Evolutionary conservation across 2,113 vertebrate species (phyloP), one percentile per base, ranked within the genome.

Genomic region (Rallus limicola): DNA sequence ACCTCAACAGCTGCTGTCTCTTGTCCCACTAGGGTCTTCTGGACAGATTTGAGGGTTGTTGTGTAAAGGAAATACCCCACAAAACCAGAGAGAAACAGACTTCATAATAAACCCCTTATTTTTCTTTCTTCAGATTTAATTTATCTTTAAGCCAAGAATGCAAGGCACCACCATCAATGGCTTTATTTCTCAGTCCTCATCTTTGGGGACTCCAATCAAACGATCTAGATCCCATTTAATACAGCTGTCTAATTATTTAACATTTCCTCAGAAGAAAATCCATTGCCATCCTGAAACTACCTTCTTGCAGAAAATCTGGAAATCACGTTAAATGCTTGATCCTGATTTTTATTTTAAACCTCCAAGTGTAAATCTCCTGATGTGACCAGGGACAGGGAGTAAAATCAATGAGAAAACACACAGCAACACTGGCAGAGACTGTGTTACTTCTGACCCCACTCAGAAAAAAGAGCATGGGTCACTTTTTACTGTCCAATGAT

Each of bases 261-360:
- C 25, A 2, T 50, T 64, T 83, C 68, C 52, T 64, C 38, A 69
- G 36, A 7, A 86, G 26, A 82, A 93, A 55, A 71, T 8, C 33
- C 68, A 71, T 1, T 82, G 33, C 50, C 46, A 68, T 48, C 18
- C 36, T 38, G 58, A 79, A 93, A 10, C 33, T 58, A 48, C 20
- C 65, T 75, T 34, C 25, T 81, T 76, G 36, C n/a, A 67, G 52
- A 88, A 38, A 62, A 77, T 38, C 36, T 63, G 50, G 28, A 88
- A 94, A 68, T 40, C 4, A 40, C 76, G 6, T 70, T 80, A 88
- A 82, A 93, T 90, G n/a, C 26, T 85, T 71, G 53, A 69, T 69
- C 44, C n/a, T n/a, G 17, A 50, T 36, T 94, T 91, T 86, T 56
- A 46, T n/a, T 79, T 86, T 65, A 71, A 72, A 55, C 67, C 23